Conservation (phyloP, 2,888 invertebrate genomes). For the Celastrina argiolus region DNA sequence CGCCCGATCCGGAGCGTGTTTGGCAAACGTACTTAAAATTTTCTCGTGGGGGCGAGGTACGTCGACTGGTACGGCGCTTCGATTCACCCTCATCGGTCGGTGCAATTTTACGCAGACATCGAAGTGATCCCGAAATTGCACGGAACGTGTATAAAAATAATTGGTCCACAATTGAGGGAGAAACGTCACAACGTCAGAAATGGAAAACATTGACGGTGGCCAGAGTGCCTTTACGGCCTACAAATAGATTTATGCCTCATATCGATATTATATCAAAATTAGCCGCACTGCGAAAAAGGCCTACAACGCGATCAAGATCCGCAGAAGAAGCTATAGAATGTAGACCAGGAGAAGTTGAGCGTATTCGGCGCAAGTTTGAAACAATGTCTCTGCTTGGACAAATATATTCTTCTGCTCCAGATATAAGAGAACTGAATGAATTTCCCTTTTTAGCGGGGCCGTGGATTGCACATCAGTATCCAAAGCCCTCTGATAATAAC, state of each 20-base stretch:
- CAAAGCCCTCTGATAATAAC: constrained; percentile 82
- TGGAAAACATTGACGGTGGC: constrained; percentile 78
- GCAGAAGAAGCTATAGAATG: constrained; percentile 70
- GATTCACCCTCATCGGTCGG: constrained; percentile 81
- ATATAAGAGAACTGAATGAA: constrained; percentile 85
- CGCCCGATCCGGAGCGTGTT: constrained; percentile 84
- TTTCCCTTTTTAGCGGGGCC: constrained; percentile 87
- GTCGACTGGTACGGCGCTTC: constrained; percentile 86
- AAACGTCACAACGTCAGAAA: constrained; percentile 47
- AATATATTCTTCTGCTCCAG: constrained; percentile 89
- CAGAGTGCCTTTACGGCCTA: constrained; percentile 78
- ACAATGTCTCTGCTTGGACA: constrained; percentile 84
- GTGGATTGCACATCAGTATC: constrained; percentile 89
- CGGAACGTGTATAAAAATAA: constrained; percentile 74
- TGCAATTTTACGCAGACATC: constrained; percentile 79
- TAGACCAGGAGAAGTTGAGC: constrained; percentile 83
- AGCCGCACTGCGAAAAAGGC: constrained; percentile 79
- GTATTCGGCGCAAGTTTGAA: constrained; percentile 85
- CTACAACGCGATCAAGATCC: constrained; percentile 68
- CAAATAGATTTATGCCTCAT: constrained; percentile 90
- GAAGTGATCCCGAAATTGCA: constrained; percentile 88
- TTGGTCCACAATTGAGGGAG: constrained; percentile 68
- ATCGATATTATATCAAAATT: constrained; percentile 94
- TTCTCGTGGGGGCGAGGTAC: constrained; percentile 87
- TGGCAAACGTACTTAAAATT: constrained; percentile 83